These are phyloP conservation scores for Formica selysi DNA, from an alignment of 1,140 invertebrate species.

Conservation along the genomic window DNA sequence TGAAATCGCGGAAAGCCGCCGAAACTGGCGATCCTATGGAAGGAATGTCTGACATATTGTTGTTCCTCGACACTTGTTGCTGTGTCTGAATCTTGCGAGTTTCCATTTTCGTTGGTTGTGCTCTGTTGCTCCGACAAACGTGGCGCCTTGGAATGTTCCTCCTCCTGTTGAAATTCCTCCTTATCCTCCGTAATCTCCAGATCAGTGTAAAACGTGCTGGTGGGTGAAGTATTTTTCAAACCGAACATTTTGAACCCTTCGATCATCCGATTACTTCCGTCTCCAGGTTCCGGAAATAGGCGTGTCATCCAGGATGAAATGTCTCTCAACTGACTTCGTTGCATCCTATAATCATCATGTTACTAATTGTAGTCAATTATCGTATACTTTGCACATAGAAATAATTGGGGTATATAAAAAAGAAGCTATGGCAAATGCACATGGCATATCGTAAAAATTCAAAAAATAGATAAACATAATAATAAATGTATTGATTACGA, in stretches of 20 bases:
- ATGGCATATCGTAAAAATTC: not conserved
- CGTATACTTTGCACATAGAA: not conserved
- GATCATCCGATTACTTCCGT: slow-evolving; percentile 68
- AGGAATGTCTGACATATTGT: slow-evolving; percentile 81
- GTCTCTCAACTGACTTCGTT: slow-evolving; percentile 83
- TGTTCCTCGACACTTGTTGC: slow-evolving; percentile 76
- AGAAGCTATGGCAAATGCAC: not conserved
- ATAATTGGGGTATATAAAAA: slow-evolving; percentile 12
- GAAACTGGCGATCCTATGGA: slow-evolving; percentile 82
- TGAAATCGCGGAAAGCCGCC: slow-evolving; percentile 83
- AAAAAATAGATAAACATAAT: not conserved
- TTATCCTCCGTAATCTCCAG: slow-evolving; percentile 76
- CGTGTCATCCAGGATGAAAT: slow-evolving; percentile 83
- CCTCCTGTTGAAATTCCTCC: slow-evolving; percentile 57
- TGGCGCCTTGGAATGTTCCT: slow-evolving; percentile 71
- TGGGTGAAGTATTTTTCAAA: slow-evolving; percentile 79
- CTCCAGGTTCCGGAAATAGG: slow-evolving; percentile 79
- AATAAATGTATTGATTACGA: not conserved
- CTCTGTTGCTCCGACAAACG: slow-evolving; percentile 77
- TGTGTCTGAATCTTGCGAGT: slow-evolving; percentile 81
- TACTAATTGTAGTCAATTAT: slow-evolving; percentile 56
- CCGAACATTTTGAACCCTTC: slow-evolving; percentile 83
- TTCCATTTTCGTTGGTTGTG: slow-evolving; percentile 80
- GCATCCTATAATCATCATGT: slow-evolving; percentile 79
- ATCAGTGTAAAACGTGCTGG: slow-evolving; percentile 84